Conservation (phyloP, 2,113 vertebrate species). For the Oncorhynchus clarkii region DNA sequence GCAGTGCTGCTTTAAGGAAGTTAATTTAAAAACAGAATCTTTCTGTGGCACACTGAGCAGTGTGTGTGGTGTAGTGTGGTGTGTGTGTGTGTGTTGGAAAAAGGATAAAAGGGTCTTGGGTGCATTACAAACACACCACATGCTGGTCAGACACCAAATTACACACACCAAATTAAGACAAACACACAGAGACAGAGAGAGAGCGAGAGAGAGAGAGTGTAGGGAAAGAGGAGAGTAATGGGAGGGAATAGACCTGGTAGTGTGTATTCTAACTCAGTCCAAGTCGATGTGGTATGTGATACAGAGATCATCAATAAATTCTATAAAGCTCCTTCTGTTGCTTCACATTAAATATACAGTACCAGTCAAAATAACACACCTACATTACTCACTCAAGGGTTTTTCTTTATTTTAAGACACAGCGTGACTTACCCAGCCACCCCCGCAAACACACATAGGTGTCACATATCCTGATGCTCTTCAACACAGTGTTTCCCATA, state of each 20-base stretch:
- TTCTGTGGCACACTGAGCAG: constrained; percentile 1
- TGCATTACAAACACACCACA: constrained; percentile 1
- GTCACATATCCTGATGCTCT: too few species aligned
- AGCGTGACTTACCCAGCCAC: not conserved
- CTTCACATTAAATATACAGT: not conserved
- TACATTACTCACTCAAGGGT: too few species aligned
- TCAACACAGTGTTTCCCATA: too few species aligned
- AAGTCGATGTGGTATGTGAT: constrained; percentile 31
- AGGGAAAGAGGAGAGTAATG: not conserved
- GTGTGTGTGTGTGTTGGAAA: too few species aligned
- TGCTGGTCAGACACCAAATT: constrained; percentile 17
- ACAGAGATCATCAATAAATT: constrained; percentile 3
- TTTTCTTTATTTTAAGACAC: not conserved
- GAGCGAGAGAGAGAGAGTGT: not conserved
- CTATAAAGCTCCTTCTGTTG: not conserved
- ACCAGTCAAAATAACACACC: too few species aligned
- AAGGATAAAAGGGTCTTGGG: not conserved
- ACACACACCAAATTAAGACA: not conserved
- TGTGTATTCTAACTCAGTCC: constrained; percentile 8
- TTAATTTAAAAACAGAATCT: constrained; percentile 38
- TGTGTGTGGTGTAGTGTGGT: too few species aligned
- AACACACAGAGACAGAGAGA: not conserved
- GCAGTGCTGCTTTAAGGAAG: constrained; percentile 25
- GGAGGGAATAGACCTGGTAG: not conserved
- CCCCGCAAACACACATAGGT: not conserved